Evolutionary conservation across 2,888 invertebrate species (phyloP), one percentile per base, ranked within the genome.

Genomic region (Xanthostigma xanthostigma): DNA sequence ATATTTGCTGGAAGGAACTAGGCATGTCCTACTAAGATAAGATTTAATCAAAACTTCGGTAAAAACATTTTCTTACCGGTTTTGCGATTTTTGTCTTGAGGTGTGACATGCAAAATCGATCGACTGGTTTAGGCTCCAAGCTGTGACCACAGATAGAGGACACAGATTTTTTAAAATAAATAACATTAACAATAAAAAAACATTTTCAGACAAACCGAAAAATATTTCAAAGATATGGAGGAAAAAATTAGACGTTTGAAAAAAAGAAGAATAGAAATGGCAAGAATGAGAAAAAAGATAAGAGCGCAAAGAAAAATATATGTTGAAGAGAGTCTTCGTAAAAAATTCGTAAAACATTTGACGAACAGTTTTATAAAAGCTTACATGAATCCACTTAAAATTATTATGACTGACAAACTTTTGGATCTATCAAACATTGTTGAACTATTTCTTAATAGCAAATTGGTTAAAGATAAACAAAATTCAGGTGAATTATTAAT

Each of bases 381-480:
- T n/a, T 57, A 56, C 35, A 56, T 57, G 40, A 57, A 64, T 53
- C 59, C 62, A 3, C 59, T 64, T 9, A 75, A 76, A 45, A 72
- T 75, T 58, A 56, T 78, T 52, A 72, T 76, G 2, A 73, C 76
- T 1, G 74, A 75, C 41, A 63, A 76, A 51, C 55, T 77, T 51
- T 62, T 75, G 46, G 72, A 73, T 54, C 70, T 76, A 42, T 74
- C 77, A 3, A 74, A 77, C 53, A 72, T 74, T 4, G 71, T 78
- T 13, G 27, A 27, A 27, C 27, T 27, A 27, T 6, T 27, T 27
- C 27, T 27, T 27, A 27, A 27, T 27, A 6, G 6, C 6, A 27
- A 27, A 27, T 27, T 27, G 27, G 6, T 1, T 27, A 27, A 27
- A 27, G 27, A 27, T 27, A 27, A 27, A 27, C 27, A 27, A 27